phyloP scores from a whole-genome alignment of 2,113 vertebrate species.

The Brachionichthys hirsutus region DNA sequence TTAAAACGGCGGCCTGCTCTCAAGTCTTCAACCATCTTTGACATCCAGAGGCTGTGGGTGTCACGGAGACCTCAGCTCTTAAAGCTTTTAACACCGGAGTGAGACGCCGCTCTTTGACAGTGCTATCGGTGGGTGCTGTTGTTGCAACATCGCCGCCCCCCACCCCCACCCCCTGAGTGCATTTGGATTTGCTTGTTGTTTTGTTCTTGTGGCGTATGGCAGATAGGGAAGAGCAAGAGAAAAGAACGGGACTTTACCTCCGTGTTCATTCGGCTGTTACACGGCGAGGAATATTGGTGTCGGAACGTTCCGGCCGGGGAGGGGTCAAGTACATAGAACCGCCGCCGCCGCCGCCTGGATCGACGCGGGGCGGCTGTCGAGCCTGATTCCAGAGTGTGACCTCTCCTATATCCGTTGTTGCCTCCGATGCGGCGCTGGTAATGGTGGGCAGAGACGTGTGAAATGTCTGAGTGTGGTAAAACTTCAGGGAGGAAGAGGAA shows the following conservation, averaged over 20 bases:
- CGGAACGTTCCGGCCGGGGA: conserved; percentile 8
- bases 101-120: conserved; percentile 72
- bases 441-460: conserved; percentile 13
- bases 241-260: conserved; percentile 61
- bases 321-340: conserved; percentile 58
- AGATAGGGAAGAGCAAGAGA: conserved; percentile 56
- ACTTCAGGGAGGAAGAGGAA: not conserved
- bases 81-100: conserved; percentile 77
- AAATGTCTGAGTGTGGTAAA: conserved; percentile 20
- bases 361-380: conserved; percentile 50
- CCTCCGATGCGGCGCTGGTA: conserved; percentile 19
- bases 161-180: conserved; percentile 29
- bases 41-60: conserved; percentile 70
- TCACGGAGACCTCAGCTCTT: conserved; percentile 72
- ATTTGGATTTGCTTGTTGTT: conserved; percentile 66
- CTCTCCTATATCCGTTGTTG: conserved; percentile 12
- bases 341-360: conserved; percentile 23
- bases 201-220: conserved; percentile 31
- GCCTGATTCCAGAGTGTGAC: conserved; percentile 28
- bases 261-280: conserved; percentile 65
- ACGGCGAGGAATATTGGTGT: conserved; percentile 50
- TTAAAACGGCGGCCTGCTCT: conserved; percentile 75
- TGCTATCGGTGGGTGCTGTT: conserved; percentile 71
- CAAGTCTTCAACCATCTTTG: conserved; percentile 76
- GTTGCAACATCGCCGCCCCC: conserved; percentile 57